phyloP scores from a whole-genome alignment of 1,140 invertebrate species.

The Drosophila auraria region DNA sequence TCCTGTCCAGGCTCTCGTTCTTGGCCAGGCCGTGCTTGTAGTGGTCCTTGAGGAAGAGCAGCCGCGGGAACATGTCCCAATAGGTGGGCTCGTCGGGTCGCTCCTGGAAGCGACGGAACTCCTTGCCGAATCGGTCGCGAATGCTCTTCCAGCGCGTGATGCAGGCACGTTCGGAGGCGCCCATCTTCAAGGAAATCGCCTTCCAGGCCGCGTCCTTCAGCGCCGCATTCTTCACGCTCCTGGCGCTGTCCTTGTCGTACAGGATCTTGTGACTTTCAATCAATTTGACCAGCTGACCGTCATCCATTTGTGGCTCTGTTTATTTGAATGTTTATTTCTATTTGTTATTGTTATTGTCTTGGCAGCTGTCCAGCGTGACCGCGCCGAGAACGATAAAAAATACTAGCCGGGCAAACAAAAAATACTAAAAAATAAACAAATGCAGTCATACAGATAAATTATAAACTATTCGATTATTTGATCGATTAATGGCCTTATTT shows the following conservation, averaged over 20 bases:
- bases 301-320: constrained; percentile 51
- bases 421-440: too few species aligned
- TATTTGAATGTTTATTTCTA: background rate
- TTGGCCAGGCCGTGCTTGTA: constrained; percentile 70
- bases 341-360: constrained; percentile 12
- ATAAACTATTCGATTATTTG: too few species aligned
- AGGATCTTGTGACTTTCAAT: constrained; percentile 74
- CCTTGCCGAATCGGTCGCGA: constrained; percentile 76
- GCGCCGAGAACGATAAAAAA: too few species aligned
- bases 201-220: constrained; percentile 77
- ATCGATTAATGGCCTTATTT: too few species aligned
- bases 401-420: too few species aligned
- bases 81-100: constrained; percentile 65
- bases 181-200: constrained; percentile 58
- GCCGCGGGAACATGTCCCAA: constrained; percentile 77
- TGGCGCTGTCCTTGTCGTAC: constrained; percentile 69
- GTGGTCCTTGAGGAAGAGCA: constrained; percentile 76
- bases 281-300: constrained; percentile 65
- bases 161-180: constrained; percentile 71
- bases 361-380: background rate
- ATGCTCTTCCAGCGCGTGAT: constrained; percentile 81
- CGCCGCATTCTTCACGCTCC: constrained; percentile 64
- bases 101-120: constrained; percentile 73
- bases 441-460: too few species aligned
- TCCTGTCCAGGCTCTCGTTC: constrained; percentile 59